Percentiles rank a stretch among this genome's conserved stretches.
Conservation (phyloP, 2,888 invertebrate species). For the Chymomyza procnemis region DNA sequence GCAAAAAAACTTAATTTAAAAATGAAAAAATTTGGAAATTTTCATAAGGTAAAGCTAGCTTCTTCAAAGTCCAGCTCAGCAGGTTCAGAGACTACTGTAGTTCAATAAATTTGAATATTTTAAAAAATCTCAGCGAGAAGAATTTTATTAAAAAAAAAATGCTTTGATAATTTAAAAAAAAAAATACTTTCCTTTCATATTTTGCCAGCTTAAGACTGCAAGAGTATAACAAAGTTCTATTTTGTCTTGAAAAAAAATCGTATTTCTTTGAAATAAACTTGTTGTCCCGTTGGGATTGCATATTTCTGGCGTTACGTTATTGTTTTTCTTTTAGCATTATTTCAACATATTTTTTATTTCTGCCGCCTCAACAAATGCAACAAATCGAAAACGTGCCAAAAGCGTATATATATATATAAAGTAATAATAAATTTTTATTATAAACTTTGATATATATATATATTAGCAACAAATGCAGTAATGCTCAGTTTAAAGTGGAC, state of each 20-base stretch:
- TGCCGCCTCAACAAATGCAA: slow-evolving; percentile 10
- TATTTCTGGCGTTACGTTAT: background rate
- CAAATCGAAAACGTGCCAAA: slow-evolving; percentile 1
- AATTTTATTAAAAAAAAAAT: no score
- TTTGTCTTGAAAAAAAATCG: background rate
- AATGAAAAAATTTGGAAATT: no score
- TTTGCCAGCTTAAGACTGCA: background rate
- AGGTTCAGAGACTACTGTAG: no score
- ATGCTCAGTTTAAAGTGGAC: background rate
- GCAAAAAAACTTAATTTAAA: no score
- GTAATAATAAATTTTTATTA: background rate
- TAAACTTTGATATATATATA: background rate
- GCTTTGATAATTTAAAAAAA: no score
- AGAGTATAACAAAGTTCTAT: background rate
- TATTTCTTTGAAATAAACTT: no score
- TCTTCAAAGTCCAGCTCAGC: no score
- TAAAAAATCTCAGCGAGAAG: no score
- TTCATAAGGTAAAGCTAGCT: no score
- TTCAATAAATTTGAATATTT: no score
- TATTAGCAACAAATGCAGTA: background rate
- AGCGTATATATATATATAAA: background rate
- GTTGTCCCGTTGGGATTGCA: no score
- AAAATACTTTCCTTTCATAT: background rate
- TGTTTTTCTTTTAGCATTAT: slow-evolving; percentile 16
- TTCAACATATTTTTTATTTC: slow-evolving; percentile 1